phyloP scores from a whole-genome alignment of 1,140 invertebrate species.

The Bombus pyrosoma region DNA sequence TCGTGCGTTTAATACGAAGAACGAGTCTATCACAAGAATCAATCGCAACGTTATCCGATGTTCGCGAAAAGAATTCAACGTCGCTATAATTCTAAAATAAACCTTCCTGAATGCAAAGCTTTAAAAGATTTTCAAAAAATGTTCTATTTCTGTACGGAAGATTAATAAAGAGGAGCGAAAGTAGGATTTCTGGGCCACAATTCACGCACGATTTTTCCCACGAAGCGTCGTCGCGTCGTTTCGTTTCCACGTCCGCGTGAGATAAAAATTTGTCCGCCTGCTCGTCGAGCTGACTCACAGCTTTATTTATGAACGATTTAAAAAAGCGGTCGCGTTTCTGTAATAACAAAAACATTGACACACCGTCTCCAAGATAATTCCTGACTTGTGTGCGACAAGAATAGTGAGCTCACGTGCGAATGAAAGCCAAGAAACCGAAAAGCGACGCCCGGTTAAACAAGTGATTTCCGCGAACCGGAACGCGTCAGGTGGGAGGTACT shows the following conservation, averaged over 20 bases:
- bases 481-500: constrained; percentile 8
- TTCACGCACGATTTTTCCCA: background rate
- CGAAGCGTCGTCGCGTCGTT: background rate
- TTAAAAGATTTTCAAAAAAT: too few relatives aligned
- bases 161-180: background rate
- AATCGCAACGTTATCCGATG: too few relatives aligned
- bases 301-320: constrained; percentile 3
- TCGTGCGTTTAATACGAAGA: too few relatives aligned
- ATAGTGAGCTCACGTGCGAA: background rate
- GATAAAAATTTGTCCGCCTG: constrained; percentile 14
- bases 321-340: constrained; percentile 4
- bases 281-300: background rate
- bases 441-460: constrained; percentile 16
- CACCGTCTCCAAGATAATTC: constrained; percentile 39
- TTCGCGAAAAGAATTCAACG: too few relatives aligned
- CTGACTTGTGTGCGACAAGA: background rate
- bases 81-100: too few relatives aligned
- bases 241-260: background rate
- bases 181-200: too few relatives aligned
- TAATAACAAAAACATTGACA: constrained; percentile 40
- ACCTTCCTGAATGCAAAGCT: too few relatives aligned
- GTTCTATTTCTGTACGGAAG: too few relatives aligned
- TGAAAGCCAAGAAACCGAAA: background rate
- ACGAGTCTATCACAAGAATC: too few relatives aligned
- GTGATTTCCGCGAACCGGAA: constrained; percentile 13